Percentiles rank a stretch among this genome's conserved stretches.
Conservation (phyloP, 2,888 invertebrate species). For the Escarpia spicata region DNA sequence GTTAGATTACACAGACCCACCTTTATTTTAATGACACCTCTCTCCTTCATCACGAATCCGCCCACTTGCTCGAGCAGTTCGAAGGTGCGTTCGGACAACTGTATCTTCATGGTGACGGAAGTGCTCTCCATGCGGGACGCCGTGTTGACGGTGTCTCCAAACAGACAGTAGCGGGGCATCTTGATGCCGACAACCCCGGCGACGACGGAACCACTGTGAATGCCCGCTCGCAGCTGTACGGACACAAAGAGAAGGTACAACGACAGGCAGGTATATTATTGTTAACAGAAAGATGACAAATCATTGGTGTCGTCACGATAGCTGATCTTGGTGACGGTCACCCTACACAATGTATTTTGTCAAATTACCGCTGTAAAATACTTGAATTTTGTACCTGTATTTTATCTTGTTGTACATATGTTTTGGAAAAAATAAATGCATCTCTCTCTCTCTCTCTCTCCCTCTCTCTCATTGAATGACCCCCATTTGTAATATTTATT, state of each 20-base stretch:
- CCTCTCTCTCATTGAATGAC: no score
- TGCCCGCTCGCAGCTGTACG: constrained; percentile 34
- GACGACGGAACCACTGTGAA: constrained; percentile 38
- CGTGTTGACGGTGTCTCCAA: constrained; percentile 42
- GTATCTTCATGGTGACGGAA: constrained; percentile 38
- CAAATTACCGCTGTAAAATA: no score
- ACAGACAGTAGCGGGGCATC: constrained; percentile 43
- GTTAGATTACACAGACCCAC: constrained; percentile 18
- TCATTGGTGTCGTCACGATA: no score
- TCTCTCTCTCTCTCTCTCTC: no score
- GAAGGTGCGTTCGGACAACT: constrained; percentile 36
- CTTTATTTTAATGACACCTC: constrained; percentile 37
- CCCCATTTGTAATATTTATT: no score
- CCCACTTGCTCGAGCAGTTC: constrained; percentile 30
- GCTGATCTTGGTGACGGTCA: no score
- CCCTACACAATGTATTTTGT: no score
- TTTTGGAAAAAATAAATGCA: no score
- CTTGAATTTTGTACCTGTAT: no score
- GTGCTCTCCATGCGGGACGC: constrained; percentile 41
- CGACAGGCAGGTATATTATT: no score
- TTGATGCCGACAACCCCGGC: constrained; percentile 41
- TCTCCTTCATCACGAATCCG: constrained; percentile 25
- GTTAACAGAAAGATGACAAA: no score
- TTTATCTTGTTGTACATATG: no score
- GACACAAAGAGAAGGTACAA: background rate